Evolutionary conservation across 2,113 vertebrate species (phyloP), one percentile per base, ranked within the genome.

Genomic region (Thunnus maccoyii): DNA sequence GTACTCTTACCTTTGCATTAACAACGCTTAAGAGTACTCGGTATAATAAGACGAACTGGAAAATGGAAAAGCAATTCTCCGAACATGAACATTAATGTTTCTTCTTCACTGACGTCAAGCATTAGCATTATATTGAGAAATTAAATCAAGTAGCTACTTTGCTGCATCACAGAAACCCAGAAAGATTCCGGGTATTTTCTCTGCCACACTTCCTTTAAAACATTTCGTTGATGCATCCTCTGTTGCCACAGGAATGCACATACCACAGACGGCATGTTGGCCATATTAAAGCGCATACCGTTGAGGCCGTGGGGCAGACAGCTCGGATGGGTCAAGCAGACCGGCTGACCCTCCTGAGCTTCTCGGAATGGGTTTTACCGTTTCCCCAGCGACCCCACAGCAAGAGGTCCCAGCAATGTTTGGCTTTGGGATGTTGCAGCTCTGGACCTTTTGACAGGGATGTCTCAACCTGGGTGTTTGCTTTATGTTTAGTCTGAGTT

Each of bases 341-440:
- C 87, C 15, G 58, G 47, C 76, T 92, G 91, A 90, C 91, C 88
- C 89, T 91, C 76, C 72, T 74, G 88, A 92, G 87, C 83, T 78
- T 69, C 86, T 84, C 79, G 80, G 84, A 90, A 82, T 80, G 82
- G 82, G 89, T 71, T 93, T 83, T 72, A 50, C n/a, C 1, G 93
- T 95, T 91, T 90, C 95, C 94, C 48, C 85, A 86, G 92, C 70
- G 80, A 95, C 93, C 82, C 67, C 89, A 61, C 86, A 62, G 90
- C 90, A 92, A 94, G 88, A 91, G 88, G 83, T 89, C 88, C 80
- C 78, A 93, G 90, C 86, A 94, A 95, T 95, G 95, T 91, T 78
- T 85, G 84, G 73, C 86, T 92, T 88, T 52, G 75, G 87, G 91
- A 94, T 88, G 85, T 92, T 72, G 80, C 52, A 76, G 55, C 61